phyloP scores from a whole-genome alignment of 2,888 invertebrate genomes.

The Baronia brevicornis region DNA sequence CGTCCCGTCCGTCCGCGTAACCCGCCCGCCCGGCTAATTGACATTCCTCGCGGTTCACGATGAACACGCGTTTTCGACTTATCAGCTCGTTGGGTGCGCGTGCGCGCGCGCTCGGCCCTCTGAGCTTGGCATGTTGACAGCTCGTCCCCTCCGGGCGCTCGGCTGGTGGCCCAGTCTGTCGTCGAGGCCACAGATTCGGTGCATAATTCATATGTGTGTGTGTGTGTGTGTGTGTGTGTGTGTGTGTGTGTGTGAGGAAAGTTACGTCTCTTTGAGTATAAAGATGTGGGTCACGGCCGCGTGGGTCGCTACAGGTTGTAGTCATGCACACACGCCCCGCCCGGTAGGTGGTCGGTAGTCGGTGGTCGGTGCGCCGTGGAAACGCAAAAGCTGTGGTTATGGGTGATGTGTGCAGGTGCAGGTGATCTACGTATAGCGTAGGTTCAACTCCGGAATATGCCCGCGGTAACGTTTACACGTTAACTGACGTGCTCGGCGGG shows the following conservation, averaged over 20 bases:
- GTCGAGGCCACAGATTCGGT: slow-evolving; percentile 24
- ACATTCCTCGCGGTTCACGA: slow-evolving; percentile 50
- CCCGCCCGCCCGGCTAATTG: slow-evolving; percentile 56
- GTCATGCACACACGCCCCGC: no score
- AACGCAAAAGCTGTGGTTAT: no score
- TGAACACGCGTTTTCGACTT: slow-evolving; percentile 47
- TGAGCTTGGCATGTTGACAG: not conserved
- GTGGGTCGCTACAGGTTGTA: no score
- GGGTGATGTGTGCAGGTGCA: no score
- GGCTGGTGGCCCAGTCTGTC: not conserved
- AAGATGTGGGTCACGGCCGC: slow-evolving; percentile 52
- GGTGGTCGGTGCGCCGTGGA: no score
- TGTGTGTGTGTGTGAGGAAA: no score
- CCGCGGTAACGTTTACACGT: no score
- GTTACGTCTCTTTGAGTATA: slow-evolving; percentile 46
- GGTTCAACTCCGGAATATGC: no score
- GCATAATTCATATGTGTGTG: slow-evolving; percentile 45
- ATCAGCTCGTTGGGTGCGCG: slow-evolving; percentile 29
- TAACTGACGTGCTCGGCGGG: no score
- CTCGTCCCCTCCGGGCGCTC: slow-evolving; percentile 5
- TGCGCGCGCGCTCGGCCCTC: not conserved
- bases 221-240: no score
- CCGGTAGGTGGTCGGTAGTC: no score
- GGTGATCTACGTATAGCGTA: no score
- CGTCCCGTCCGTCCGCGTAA: slow-evolving; percentile 24